Conservation (phyloP, 2,797 vertebrate genomes). For the Lagorchestes hirsutus region DNA sequence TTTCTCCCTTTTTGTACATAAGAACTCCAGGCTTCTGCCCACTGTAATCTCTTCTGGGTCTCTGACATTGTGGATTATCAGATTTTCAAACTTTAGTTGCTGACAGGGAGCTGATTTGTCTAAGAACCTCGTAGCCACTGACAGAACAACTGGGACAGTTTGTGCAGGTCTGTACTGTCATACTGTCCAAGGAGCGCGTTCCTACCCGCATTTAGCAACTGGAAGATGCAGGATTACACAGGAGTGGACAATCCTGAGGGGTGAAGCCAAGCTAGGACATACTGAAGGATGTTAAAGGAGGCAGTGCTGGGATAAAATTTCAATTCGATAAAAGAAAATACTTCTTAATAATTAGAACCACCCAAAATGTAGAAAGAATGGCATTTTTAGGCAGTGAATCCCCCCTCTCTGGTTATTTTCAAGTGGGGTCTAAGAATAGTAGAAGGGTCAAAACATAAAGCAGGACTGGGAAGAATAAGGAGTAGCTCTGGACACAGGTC, state of each 20-base stretch:
- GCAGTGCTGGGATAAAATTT: too few relatives aligned
- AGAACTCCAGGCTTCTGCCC: not conserved
- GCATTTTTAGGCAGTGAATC: too few relatives aligned
- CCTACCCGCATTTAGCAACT: not conserved
- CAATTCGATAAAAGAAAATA: too few relatives aligned
- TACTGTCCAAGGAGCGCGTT: not conserved
- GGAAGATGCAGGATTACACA: not conserved
- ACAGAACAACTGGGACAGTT: not conserved
- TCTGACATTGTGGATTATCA: not conserved
- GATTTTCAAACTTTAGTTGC: not conserved
- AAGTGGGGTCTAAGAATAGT: too few relatives aligned
- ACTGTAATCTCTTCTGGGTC: not conserved
- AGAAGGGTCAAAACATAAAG: too few relatives aligned
- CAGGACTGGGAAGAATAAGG: too few relatives aligned
- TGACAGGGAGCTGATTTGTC: too few relatives aligned
- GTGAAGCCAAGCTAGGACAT: not conserved
- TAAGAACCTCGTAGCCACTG: not conserved
- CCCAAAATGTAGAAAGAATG: too few relatives aligned
- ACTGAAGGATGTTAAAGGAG: not conserved
- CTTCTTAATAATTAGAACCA: too few relatives aligned
- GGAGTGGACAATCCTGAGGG: not conserved
- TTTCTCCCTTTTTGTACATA: not conserved
- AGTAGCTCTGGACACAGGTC: too few relatives aligned
- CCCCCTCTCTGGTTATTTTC: too few relatives aligned
- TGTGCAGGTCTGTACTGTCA: not conserved